phyloP scores from a whole-genome alignment of 2,113 vertebrate species.

The Rana temporaria region DNA sequence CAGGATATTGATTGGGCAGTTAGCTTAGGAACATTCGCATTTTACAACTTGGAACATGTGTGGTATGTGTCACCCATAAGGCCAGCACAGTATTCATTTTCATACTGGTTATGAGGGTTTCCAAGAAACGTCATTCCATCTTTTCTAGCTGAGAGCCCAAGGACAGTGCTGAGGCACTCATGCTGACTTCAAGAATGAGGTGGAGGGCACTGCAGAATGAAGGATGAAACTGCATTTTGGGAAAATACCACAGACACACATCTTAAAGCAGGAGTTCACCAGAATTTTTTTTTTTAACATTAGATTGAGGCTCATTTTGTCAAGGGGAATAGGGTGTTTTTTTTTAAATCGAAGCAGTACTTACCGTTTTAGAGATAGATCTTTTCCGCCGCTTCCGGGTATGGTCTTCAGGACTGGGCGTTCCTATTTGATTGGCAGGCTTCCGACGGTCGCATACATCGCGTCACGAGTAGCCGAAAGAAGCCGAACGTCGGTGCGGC shows the following conservation, averaged over 20 bases:
- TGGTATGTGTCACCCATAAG: slow-evolving; percentile 32
- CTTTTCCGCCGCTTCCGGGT: too few relatives aligned
- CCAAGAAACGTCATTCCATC: slow-evolving; percentile 35
- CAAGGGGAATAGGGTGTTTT: too few relatives aligned
- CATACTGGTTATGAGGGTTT: slow-evolving; percentile 34
- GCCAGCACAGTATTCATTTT: slow-evolving; percentile 31
- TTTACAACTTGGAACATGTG: slow-evolving; percentile 30
- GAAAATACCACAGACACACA: not conserved
- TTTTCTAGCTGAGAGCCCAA: not conserved
- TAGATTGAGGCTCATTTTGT: too few relatives aligned
- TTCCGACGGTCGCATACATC: too few relatives aligned
- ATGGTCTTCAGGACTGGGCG: too few relatives aligned
- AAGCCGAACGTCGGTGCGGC: too few relatives aligned
- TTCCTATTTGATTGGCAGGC: too few relatives aligned
- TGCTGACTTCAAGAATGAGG: not conserved
- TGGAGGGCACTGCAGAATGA: slow-evolving; percentile 7
- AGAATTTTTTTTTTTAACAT: too few relatives aligned
- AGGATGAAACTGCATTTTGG: not conserved
- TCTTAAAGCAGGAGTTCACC: not conserved
- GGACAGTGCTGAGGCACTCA: not conserved
- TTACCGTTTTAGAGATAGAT: too few relatives aligned
- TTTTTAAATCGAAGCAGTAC: too few relatives aligned
- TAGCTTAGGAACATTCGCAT: slow-evolving; percentile 42
- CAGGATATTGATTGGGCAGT: slow-evolving; percentile 28
- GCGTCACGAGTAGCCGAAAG: too few relatives aligned